Evolutionary conservation across 2,113 vertebrate genomes (phyloP), one percentile per base, ranked within the genome.

Genomic region (Perognathus longimembris): DNA sequence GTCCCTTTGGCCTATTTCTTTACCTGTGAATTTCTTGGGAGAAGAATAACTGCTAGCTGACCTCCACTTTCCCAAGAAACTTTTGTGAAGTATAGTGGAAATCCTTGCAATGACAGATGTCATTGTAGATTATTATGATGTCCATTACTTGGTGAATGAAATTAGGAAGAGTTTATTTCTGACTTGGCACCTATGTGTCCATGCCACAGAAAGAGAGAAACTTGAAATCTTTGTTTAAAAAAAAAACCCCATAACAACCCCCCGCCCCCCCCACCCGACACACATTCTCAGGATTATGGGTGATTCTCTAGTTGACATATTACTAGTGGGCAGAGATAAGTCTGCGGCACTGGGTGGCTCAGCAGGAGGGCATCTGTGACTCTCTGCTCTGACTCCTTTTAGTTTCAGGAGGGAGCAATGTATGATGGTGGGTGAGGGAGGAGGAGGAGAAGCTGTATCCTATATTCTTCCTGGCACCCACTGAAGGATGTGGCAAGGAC

Each of bases 131-230:
- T 92, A 91, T 95, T 73, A 78, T 80, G 84, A 86, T 93, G 82
- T 50, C 88, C 79, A 70, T 85, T 88, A 85, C 83, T 89, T 88
- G n/a, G 73, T 93, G 94, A 96, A 78, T 92, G 90, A 95, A 91
- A 89, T 59, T 32, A 45, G 87, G 71, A 84, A 86, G 91, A 66
- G 57, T 93, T 95, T 69, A 63, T 93, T 91, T 93, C 21, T 89
- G 88, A 91, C 64, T 61, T 61, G 63, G 57, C 38, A 50, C 57
- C 32, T 40, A 61, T 32, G 79, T 38, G 91, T 73, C 71, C 21
- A 74, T 84, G 15, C 2, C 12, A 87, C 6, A 22, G 87, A 73
- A 82, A 59, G 79, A 74, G 17, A 50, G 26, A 79, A 85, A 61
- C 64, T 81, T 91, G 79, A 89, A 88, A 45, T 36, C 66, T 24